Evolutionary conservation across 35 echinoderm and acorn worm genomes (phyloP), one percentile per base, ranked within the genome.

Genomic region (Holothuria glaberrima): DNA sequence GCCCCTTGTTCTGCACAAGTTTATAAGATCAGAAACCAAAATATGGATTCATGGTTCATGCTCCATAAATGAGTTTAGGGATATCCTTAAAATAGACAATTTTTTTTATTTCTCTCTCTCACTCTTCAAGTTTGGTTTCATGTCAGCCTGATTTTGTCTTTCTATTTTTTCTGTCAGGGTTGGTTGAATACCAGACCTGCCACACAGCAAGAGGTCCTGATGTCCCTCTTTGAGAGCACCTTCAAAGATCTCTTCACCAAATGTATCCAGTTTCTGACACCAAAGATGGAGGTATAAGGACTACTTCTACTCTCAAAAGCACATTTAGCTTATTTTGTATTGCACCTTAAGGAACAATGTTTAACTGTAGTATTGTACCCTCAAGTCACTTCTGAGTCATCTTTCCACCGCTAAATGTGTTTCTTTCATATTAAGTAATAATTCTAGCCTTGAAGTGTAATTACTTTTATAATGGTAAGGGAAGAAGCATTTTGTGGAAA

Each of bases 171-270:
- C 68, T 79, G 45, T 12, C 81, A 99, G 97, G 97, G 97, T 28
- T 99, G 97, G 97, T 61, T 99, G 83, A 91, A 90, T 30, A 90
- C 93, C 0, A 95, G 97, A 91, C 97, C 97, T 59, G 31, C 88
- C 1, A 64, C 69, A 3, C 97, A 99, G 78, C 97, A 99, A 45
- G 91, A 92, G 54, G 83, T 99, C 19, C 54, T 99, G 91, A 89
- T 91, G 73, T 60, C 93, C 0, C 75, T 99, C 34, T 99, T 88
- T 91, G 93, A 92, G 59, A 84, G 80, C 17, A 86, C 88, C 77
- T 99, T 86, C 88, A 99, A 99, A 78, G 89, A 95, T 21, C 61
- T 93, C 54, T 93, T 93, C 66, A 90, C 46, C 18, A 91, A 83
- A 71, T 46, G 77, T 59, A 89, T 91, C 16, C 93, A 99, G 79